These are phyloP conservation scores for Hybognathus amarus DNA, from an alignment of 2,797 vertebrate species.

Conservation along the genomic window DNA sequence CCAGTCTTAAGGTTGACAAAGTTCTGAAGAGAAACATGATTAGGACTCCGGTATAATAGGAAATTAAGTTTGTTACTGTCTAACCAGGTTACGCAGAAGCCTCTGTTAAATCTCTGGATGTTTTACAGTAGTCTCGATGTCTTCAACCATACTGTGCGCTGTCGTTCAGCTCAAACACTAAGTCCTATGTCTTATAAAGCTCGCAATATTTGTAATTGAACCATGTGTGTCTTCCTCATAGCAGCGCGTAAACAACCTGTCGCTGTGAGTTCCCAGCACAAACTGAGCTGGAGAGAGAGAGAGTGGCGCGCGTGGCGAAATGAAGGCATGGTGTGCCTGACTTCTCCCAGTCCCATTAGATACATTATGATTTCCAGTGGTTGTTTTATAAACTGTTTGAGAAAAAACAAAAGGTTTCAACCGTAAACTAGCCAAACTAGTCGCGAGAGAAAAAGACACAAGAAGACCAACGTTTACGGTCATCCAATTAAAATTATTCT, in stretches of 20 bases:
- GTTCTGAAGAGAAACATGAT: slow-evolving; percentile 47
- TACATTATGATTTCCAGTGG: neutral
- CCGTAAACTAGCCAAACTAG: neutral
- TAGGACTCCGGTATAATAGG: neutral
- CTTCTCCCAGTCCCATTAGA: too few species aligned
- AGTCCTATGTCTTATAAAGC: neutral
- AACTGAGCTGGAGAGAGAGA: neutral
- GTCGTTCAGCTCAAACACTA: neutral
- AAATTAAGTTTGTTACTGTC: slow-evolving; percentile 13
- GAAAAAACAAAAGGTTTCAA: neutral
- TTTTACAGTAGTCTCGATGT: slow-evolving; percentile 13
- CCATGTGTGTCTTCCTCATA: neutral
- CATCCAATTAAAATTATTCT: neutral
- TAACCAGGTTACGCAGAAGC: slow-evolving; percentile 10
- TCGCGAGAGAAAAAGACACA: neutral
- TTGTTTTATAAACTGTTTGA: neutral
- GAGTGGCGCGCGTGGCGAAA: slow-evolving; percentile 11
- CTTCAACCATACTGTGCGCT: slow-evolving; percentile 10
- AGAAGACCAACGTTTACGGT: neutral
- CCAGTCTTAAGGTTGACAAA: slow-evolving; percentile 32
- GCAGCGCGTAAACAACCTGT: neutral
- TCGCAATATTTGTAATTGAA: slow-evolving; percentile 17
- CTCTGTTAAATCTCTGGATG: slow-evolving; percentile 15
- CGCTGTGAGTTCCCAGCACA: slow-evolving; percentile 1
- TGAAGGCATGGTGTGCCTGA: neutral